Percentiles rank a stretch among this genome's conserved stretches.
phyloP scores from a whole-genome alignment of 2,113 vertebrate genomes.

The Gulo gulo region DNA sequence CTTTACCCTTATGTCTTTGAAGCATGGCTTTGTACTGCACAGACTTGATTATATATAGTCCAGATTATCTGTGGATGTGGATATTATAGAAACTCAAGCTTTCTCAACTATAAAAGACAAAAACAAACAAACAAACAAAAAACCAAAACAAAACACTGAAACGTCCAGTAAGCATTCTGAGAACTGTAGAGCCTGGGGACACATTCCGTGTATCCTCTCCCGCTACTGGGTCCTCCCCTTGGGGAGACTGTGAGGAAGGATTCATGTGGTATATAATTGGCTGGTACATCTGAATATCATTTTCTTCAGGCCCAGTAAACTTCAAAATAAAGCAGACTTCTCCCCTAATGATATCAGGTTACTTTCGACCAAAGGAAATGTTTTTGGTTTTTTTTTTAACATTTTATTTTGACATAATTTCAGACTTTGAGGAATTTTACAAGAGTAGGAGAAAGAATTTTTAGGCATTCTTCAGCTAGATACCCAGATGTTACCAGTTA shows the following conservation, averaged over 20 bases:
- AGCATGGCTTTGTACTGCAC: constrained; percentile 42
- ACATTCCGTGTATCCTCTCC: accelerated
- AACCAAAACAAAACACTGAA: not conserved
- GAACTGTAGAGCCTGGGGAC: not conserved
- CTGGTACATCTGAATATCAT: accelerated
- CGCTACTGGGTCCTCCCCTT: accelerated
- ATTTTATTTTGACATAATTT: not conserved
- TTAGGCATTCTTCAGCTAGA: not conserved
- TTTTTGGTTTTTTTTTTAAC: not conserved
- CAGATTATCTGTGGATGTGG: constrained; percentile 41
- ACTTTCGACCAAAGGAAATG: not conserved
- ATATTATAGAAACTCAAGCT: not conserved
- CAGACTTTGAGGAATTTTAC: not conserved
- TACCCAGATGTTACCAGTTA: accelerated
- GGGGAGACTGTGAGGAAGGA: accelerated
- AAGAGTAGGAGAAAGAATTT: not conserved
- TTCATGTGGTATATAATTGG: accelerated
- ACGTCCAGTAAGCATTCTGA: not conserved
- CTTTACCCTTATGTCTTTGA: constrained; percentile 44
- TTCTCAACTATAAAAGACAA: not conserved
- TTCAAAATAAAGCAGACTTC: not conserved
- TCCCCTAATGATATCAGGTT: not conserved
- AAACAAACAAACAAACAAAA: not conserved
- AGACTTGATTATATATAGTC: constrained; percentile 19
- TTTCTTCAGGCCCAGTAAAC: not conserved